phyloP scores from a whole-genome alignment of 2,888 invertebrate genomes.

The Aphrophora alni region DNA sequence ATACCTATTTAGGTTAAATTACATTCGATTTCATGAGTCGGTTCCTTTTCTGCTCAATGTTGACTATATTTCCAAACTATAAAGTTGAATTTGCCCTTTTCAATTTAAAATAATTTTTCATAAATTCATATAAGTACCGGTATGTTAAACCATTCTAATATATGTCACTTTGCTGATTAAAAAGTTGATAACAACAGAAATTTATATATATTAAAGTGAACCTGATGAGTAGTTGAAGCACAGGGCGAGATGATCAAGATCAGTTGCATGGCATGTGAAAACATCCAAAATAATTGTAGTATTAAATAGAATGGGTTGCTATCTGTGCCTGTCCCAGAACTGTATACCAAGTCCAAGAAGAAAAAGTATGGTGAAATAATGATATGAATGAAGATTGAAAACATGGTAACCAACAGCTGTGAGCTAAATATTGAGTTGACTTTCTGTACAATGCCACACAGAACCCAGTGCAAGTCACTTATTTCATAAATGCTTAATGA shows the following conservation, averaged over 20 bases:
- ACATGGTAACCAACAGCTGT: slow-evolving; percentile 42
- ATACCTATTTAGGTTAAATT: no score
- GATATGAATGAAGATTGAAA: slow-evolving; percentile 46
- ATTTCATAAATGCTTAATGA: slow-evolving; percentile 7
- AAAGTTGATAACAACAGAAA: not conserved
- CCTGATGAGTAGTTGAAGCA: slow-evolving; percentile 32
- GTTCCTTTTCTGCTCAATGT: no score
- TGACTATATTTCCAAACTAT: no score
- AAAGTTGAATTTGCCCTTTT: no score
- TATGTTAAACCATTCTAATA: no score
- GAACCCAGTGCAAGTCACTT: slow-evolving; percentile 37
- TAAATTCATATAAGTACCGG: no score
- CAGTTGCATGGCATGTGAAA: slow-evolving; percentile 26
- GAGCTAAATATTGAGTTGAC: slow-evolving; percentile 45
- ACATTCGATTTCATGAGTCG: no score
- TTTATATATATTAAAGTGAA: not conserved
- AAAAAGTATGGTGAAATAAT: slow-evolving; percentile 49
- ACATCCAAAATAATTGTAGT: slow-evolving; percentile 22
- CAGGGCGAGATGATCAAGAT: slow-evolving; percentile 28
- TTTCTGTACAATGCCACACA: slow-evolving; percentile 32
- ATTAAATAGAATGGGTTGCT: not conserved
- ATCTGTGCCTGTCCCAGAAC: slow-evolving; percentile 37
- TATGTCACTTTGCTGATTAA: not conserved
- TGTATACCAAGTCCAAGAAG: slow-evolving; percentile 46
- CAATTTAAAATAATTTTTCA: no score